phyloP scores from a whole-genome alignment of 2,888 invertebrate genomes.

The Agrochola macilenta region DNA sequence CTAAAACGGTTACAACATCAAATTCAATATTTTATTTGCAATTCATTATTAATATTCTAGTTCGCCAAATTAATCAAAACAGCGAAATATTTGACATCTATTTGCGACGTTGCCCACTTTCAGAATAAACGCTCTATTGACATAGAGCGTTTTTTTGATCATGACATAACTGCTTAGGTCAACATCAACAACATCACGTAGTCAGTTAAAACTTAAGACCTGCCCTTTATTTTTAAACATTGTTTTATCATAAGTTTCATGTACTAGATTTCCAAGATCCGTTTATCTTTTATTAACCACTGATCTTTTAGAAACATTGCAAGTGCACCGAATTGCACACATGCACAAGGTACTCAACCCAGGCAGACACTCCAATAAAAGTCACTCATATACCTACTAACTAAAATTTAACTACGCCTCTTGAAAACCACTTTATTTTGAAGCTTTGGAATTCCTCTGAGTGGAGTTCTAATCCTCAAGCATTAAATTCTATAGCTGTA shows the following conservation, averaged over 20 bases:
- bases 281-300: not conserved
- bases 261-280: not conserved
- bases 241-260: not conserved
- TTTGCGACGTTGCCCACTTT: no score
- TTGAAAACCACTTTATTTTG: slow-evolving; percentile 51
- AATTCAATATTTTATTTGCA: no score
- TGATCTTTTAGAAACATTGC: slow-evolving; percentile 6
- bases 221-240: no score
- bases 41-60: no score
- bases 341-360: slow-evolving; percentile 7
- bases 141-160: no score
- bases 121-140: no score
- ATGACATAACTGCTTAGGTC: no score
- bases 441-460: slow-evolving; percentile 40
- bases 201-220: no score
- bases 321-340: slow-evolving; percentile 19
- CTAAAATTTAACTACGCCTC: slow-evolving; percentile 50
- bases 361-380: slow-evolving; percentile 33
- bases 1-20: no score
- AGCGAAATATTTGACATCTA: no score
- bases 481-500: slow-evolving; percentile 43
- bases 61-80: no score
- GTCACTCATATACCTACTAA: slow-evolving; percentile 41
- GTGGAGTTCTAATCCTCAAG: slow-evolving; percentile 54
- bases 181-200: no score